Base-by-base conservation (phyloP, 2,113 vertebrate genomes). In the Dendropsophus ebraccatus region DNA sequence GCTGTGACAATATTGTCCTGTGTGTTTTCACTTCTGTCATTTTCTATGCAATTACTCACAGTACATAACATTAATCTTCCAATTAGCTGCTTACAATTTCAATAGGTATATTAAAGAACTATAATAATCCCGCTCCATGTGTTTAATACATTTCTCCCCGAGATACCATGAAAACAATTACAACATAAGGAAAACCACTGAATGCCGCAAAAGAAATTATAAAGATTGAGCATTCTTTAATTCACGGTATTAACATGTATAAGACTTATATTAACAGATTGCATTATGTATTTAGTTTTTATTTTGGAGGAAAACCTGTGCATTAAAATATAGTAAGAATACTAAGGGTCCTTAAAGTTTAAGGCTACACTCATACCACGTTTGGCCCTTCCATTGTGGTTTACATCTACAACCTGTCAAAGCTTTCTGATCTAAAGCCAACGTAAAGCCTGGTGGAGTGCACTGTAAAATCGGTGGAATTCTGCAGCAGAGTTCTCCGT, bases 51-150 rank as follows among this genome's bases (percentile, higher is more conserved):
- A 74, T 74, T 21, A 28, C 28, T 23, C 13, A 37, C 67, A 45
- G 70, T 30, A 60, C 52, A 74, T 45, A 83, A 83, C 25, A 75
- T 17, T 74, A 75, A 84, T 72, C 69, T 84, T 58, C 58, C 37
- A 84, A 75, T 84, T 75, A 84, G 16, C 32, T 5, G 7, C 75
- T 74, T 35, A 60, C 21, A 30, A 47, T 60, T 84, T 74, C 30
- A 73, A 75, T 83, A 58, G 50, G 49, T 70, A 17, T 69, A 50
- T 65, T 81, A 47, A 7, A 65, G 37, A 60, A 65, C 78, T 41
- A 47, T 62, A 81, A 81, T 81, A 81, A 81, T 62, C 30, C 37
- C 77, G 35, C 78, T 30, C 23, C 32, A 35, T 32, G 47, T 73
- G 49, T 72, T 54, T 41, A 73, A 72, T 83, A 72, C 19, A 50